Evolutionary conservation across 2,888 invertebrate species (phyloP).

Genomic region (Caenorhabditis sp.): DNA sequence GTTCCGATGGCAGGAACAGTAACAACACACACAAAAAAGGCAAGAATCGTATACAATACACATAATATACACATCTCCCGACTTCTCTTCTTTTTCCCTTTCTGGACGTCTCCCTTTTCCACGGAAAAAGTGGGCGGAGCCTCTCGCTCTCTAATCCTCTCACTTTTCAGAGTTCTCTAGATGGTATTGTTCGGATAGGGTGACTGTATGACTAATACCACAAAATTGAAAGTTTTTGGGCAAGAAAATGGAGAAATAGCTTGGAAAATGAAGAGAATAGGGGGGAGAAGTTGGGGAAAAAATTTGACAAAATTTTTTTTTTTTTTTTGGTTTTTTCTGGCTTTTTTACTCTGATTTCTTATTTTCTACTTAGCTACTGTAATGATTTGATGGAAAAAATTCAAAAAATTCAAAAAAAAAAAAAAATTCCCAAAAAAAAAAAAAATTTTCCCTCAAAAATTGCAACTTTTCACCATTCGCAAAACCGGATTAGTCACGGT

Average conservation of each 20-base stretch:
- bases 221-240: neutral
- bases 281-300: no score
- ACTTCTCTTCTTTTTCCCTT: conserved; percentile 22
- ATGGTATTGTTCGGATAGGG: neutral
- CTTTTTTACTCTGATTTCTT: no score
- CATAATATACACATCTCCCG: conserved; percentile 16
- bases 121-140: conserved; percentile 46
- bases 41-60: conserved; percentile 52
- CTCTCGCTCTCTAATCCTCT: neutral
- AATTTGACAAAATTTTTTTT: neutral
- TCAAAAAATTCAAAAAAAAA: no score
- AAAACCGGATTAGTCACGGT: conserved; percentile 58
- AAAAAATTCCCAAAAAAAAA: no score
- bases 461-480: neutral
- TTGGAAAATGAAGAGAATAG: no score
- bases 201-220: conserved; percentile 1
- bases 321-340: neutral
- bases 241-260: no score
- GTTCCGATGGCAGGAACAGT: no score
- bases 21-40: neutral
- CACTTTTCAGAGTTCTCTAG: neutral
- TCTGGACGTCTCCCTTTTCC: conserved; percentile 3
- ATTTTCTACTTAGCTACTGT: no score
- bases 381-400: no score
- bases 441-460: neutral